A percentile compares a stretch with the other conserved stretches of the same genome.
Evolutionary conservation across 2,888 invertebrate species (phyloP).

Genomic region (Cantharis rustica): DNA sequence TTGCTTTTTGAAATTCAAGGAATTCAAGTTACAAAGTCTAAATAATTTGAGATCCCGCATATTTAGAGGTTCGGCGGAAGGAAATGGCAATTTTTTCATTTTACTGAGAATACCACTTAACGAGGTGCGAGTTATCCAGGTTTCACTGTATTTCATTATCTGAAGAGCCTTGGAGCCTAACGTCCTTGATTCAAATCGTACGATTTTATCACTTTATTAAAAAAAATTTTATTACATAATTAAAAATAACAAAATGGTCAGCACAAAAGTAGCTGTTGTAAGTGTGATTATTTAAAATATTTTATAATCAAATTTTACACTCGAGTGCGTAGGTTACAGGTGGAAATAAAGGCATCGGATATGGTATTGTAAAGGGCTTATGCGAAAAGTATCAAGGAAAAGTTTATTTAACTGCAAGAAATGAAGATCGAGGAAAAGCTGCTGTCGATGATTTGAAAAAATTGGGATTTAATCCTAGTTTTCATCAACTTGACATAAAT

Average conservation of each 20-base stretch:
- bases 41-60: no score
- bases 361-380: conserved; percentile 67
- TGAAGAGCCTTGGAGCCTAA: no score
- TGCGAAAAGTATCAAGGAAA: conserved; percentile 68
- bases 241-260: background rate
- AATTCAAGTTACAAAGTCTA: no score
- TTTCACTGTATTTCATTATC: no score
- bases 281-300: background rate
- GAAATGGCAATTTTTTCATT: no score
- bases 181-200: background rate
- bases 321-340: conserved; percentile 64
- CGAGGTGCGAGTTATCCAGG: no score
- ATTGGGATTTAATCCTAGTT: conserved; percentile 61
- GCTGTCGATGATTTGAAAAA: conserved; percentile 65
- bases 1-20: no score
- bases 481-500: conserved; percentile 72
- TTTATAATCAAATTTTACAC: background rate
- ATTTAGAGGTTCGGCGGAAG: no score
- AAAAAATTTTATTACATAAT: background rate
- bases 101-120: no score
- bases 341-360: conserved; percentile 73
- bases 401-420: conserved; percentile 73
- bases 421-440: conserved; percentile 60
- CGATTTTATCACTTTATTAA: background rate
- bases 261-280: background rate